phyloP scores from a whole-genome alignment of 2,113 vertebrate species.

The Neolamprologus brichardi region DNA sequence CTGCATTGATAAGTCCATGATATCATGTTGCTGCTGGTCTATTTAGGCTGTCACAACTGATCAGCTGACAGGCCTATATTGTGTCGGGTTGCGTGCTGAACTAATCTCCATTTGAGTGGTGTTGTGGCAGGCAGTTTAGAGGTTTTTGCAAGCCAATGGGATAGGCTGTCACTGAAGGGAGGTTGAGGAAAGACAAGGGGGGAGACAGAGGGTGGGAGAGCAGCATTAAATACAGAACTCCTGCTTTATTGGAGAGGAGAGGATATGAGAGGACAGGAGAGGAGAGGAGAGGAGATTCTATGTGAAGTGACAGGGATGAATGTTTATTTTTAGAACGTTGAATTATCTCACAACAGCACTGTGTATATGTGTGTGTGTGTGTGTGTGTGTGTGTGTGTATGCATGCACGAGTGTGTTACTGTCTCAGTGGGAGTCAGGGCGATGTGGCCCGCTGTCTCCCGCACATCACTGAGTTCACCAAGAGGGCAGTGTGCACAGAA shows the following conservation, averaged over 20 bases:
- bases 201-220: not conserved
- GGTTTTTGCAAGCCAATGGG: constrained; percentile 15
- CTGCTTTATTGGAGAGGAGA: constrained; percentile 11
- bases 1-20: not conserved
- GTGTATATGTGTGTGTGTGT: not conserved
- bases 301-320: constrained; percentile 65
- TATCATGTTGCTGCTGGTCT: constrained; percentile 16
- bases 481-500: constrained; percentile 48
- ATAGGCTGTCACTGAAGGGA: not conserved
- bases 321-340: constrained; percentile 68
- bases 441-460: constrained; percentile 58
- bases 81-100: not conserved
- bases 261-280: not conserved
- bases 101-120: constrained; percentile 25
- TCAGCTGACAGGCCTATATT: constrained; percentile 6
- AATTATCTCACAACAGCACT: constrained; percentile 59
- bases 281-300: constrained; percentile 34
- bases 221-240: not conserved
- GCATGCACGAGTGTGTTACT: constrained; percentile 3
- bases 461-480: constrained; percentile 61
- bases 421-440: constrained; percentile 45
- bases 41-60: constrained; percentile 15
- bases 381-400: not conserved
- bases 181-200: not conserved
- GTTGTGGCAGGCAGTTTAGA: constrained; percentile 18